Percentiles rank a stretch among this genome's conserved stretches.
Conservation (phyloP, 2,113 vertebrate species). For the Trinectes maculatus region DNA sequence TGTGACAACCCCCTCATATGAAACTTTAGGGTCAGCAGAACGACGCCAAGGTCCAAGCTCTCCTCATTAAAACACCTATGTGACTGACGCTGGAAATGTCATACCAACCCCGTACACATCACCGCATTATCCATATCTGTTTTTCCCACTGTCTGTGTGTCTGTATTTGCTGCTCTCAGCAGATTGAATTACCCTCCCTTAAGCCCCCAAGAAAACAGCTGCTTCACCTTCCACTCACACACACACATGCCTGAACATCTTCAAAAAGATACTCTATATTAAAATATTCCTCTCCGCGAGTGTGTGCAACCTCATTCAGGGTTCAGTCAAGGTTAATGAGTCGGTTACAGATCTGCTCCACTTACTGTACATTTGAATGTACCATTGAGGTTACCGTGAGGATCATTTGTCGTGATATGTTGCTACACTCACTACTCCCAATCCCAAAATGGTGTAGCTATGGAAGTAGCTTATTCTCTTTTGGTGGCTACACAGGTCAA, state of each 20-base stretch:
- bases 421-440: not conserved
- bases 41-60: constrained; percentile 54
- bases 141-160: constrained; percentile 48
- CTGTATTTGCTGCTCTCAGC: constrained; percentile 62
- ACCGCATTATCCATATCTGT: constrained; percentile 49
- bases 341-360: constrained; percentile 39
- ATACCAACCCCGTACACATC: constrained; percentile 48
- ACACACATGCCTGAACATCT: constrained; percentile 47
- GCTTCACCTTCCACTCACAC: constrained; percentile 77
- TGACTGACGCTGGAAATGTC: constrained; percentile 57
- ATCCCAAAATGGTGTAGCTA: not conserved
- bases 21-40: constrained; percentile 69
- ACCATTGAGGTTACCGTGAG: constrained; percentile 19
- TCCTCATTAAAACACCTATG: constrained; percentile 75
- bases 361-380: constrained; percentile 18
- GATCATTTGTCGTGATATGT: constrained; percentile 39
- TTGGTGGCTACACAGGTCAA: not conserved
- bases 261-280: constrained; percentile 40
- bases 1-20: constrained; percentile 45
- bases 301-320: constrained; percentile 7
- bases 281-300: constrained; percentile 23
- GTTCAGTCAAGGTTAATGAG: constrained; percentile 54
- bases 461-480: constrained; percentile 33
- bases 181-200: constrained; percentile 73
- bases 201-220: constrained; percentile 74